Percentiles rank a stretch among this genome's conserved stretches.
These are phyloP conservation scores for Cromileptes altivelis DNA, from an alignment of 2,113 vertebrate genomes.

Conservation along the genomic window DNA sequence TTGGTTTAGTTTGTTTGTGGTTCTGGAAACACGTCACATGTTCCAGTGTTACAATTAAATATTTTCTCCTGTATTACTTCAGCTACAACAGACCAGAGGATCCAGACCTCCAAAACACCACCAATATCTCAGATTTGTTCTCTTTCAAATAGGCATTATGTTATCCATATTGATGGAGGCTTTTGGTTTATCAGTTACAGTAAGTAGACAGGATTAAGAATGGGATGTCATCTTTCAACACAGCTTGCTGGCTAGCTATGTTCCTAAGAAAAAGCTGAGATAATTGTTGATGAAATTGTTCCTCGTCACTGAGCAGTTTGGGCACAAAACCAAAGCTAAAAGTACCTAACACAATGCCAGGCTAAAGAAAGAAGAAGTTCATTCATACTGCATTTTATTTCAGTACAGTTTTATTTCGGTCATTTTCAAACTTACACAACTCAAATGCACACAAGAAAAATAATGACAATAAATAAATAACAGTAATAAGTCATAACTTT, in stretches of 20 bases:
- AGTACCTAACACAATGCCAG: no score
- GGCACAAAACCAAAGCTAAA: no score
- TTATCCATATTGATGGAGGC: not conserved
- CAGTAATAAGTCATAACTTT: no score
- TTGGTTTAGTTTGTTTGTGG: slow-evolving; percentile 12
- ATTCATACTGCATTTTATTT: no score
- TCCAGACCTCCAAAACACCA: not conserved
- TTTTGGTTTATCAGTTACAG: not conserved
- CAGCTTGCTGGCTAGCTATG: no score
- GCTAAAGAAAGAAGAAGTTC: no score
- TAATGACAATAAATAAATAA: no score
- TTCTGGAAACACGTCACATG: slow-evolving; percentile 13
- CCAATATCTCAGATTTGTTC: not conserved
- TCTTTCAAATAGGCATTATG: not conserved
- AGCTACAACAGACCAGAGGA: not conserved
- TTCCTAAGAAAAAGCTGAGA: not conserved
- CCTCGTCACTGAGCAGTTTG: no score
- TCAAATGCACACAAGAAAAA: no score
- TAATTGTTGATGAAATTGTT: not conserved
- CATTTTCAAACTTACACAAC: no score
- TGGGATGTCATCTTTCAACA: not conserved
- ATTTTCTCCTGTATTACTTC: not conserved
- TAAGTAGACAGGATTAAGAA: not conserved
- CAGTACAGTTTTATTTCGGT: no score
- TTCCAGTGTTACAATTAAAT: not conserved